Evolutionary conservation across 2,888 invertebrate species (phyloP), one percentile per base, ranked within the genome.

Genomic region (Philhelius pedissequus): DNA sequence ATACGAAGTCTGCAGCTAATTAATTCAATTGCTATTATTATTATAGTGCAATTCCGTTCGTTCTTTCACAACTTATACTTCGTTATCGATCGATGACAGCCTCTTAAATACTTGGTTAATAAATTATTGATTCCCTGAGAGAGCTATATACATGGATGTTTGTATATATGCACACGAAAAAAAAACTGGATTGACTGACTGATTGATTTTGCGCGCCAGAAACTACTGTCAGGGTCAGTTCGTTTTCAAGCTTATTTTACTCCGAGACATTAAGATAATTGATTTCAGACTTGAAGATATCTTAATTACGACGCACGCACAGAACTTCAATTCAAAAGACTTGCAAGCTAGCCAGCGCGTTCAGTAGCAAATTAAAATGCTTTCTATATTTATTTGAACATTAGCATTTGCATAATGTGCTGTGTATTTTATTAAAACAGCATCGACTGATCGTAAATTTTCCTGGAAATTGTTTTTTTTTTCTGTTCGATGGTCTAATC

Each of bases 341-440:
- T 48, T 15, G 4, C 48, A 6, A 54, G 54, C 30, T 30, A 15
- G n/a, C 15, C 25, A 48, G 35, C 71, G 15, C 40, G n/a, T 43
- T 48, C 82, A 58, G 78, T 83, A 78, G 82, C 78, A 54, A 76
- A 58, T 56, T 70, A 64, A 64, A 64, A 64, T 68, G 71, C 77
- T 68, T 75, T 73, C 73, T 56, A 73, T 78, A 52, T 78, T 64
- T 77, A 82, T 73, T 68, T 74, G 74, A 64, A 50, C 78, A 83
- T 83, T 78, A 66, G 74, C 64, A 83, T 83, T 79, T 83, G 74
- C 79, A 83, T 83, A 83, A 79, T n/a, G 79, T 83, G 83, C 27
- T 74, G 64, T 64, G 75, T 78, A 83, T 83, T 78, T 74, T 78
- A 83, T 69, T 50, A 58, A 83, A 83, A 78, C 56, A 58, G 50